A percentile compares a stretch with the other conserved stretches of the same genome.
Conservation (phyloP, 2,113 vertebrate species). For the Pollachius pollachius region DNA sequence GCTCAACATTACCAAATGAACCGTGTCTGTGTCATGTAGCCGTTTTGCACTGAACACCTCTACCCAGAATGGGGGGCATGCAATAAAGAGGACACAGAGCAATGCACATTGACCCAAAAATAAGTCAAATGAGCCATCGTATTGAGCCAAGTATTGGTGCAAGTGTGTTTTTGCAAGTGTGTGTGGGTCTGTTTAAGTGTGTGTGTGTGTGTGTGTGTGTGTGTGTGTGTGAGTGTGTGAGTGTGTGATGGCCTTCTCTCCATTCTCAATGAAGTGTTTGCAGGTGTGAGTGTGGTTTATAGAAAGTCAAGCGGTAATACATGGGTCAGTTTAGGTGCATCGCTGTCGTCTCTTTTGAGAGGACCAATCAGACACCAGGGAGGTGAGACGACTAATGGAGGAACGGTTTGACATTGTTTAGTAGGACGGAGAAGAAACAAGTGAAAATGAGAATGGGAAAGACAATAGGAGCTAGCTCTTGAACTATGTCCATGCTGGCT, state of each 20-base stretch:
- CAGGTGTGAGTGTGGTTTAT: conserved; percentile 10
- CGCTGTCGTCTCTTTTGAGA: no score
- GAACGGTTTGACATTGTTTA: no score
- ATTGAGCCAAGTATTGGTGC: no score
- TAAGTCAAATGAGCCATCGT: neutral
- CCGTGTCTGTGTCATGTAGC: neutral
- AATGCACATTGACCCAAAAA: neutral
- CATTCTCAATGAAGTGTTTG: conserved; percentile 5
- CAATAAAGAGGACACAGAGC: conserved; percentile 16
- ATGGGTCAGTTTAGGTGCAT: no score
- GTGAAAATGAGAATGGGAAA: no score
- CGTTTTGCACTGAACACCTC: conserved; percentile 12
- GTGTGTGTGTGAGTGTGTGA: neutral
- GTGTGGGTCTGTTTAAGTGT: neutral
- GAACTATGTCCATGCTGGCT: no score
- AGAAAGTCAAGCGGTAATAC: no score
- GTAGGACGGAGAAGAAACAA: no score
- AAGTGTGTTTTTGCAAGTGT: no score
- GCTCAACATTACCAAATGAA: neutral
- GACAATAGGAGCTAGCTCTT: no score
- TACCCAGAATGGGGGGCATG: conserved; percentile 9
- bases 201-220: neutral
- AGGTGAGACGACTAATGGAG: no score
- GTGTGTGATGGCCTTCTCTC: conserved; percentile 14
- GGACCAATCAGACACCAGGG: no score